Base-by-base conservation (phyloP, 2,113 vertebrate genomes). In the Perccottus glenii region DNA sequence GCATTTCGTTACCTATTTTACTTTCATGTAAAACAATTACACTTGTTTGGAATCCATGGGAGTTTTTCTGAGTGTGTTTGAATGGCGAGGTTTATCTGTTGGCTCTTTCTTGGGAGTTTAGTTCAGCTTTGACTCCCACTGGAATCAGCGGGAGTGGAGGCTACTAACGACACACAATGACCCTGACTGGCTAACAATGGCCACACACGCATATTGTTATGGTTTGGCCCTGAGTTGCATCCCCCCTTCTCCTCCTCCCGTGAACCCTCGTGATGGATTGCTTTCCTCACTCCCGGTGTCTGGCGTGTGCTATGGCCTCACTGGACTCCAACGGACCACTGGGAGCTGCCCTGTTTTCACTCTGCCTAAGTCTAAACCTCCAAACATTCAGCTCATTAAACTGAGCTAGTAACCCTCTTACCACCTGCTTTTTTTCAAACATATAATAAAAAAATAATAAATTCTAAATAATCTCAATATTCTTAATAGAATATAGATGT, bases 141-240 rank as follows among this genome's bases (percentile, higher is more conserved):
- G 78, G 70, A 84, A 65, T 45, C 56, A 56, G 68, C 74, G 83
- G 84, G 85, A 60, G 85, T 78, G 83, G 87, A 79, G 67, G 63
- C 80, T 59, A 70, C 75, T 32, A 65, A 45, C 60, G 40, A 46
- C 75, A 75, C 61, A 89, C 87, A 90, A 85, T 89, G 77, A 78
- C 73, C 71, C 70, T 60, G 74, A 16, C 32, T 42, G 5, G 40
- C 72, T 78, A 85, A 90, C 90, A 90, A 90, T 90, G 87, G 73
- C 68, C 80, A 82, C 75, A 76, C 79, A 85, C 81, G 84, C 65
- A 83, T 69, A 80, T 82, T 87, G 84, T 87, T 86, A 74, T 67
- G 60, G 9, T 85, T 82, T 80, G 65, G 70, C 70, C 72, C 67
- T 55, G 56, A 52, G 63, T 77, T 50, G 47, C 44, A 0, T 6